Conservation (phyloP, 2,797 vertebrate genomes). For the Carduelis carduelis region DNA sequence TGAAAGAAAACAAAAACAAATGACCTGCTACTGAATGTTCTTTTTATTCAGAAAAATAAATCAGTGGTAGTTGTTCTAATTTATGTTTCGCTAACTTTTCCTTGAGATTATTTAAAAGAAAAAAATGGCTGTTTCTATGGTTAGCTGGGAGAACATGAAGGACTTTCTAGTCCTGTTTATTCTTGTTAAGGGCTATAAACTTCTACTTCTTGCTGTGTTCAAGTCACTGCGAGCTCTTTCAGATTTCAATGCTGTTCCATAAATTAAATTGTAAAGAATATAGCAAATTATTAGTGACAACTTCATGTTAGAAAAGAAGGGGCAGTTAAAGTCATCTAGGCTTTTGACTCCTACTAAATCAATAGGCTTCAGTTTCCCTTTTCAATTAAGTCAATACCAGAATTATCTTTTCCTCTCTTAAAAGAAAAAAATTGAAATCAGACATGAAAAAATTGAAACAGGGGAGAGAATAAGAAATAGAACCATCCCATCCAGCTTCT, state of each 20-base stretch:
- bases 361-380: neutral
- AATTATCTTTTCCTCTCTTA: neutral
- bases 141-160: constrained; percentile 42
- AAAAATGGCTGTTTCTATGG: constrained; percentile 26
- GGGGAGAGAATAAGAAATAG: neutral
- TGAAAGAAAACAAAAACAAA: constrained; percentile 82
- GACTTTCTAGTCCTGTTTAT: constrained; percentile 19
- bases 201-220: constrained; percentile 1
- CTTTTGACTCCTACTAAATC: neutral
- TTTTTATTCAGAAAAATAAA: constrained; percentile 75
- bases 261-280: constrained; percentile 14
- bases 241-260: constrained; percentile 7
- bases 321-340: neutral
- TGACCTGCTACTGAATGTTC: constrained; percentile 77
- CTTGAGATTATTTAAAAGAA: constrained; percentile 49
- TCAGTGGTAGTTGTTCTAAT: constrained; percentile 48
- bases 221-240: neutral
- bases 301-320: neutral
- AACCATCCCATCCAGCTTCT: neutral
- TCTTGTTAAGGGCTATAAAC: constrained; percentile 24
- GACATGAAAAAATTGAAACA: neutral
- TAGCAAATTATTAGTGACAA: neutral
- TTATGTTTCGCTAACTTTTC: constrained; percentile 67
- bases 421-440: neutral
- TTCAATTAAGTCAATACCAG: neutral